Evolutionary conservation across 2,797 vertebrate species (phyloP).

Genomic region (Glyptemys insculpta): DNA sequence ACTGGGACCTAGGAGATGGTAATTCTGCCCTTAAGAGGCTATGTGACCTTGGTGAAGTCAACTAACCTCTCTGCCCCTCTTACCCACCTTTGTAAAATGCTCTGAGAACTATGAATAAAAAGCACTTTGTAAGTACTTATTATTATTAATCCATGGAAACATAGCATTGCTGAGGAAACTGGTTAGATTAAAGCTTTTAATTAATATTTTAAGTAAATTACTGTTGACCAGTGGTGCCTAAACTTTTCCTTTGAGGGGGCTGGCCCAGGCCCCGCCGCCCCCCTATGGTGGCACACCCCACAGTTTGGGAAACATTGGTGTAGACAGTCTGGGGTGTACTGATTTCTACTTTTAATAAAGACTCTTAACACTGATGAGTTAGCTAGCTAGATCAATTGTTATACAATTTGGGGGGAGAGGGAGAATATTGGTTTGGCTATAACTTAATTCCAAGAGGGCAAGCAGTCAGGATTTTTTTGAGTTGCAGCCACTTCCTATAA

Average conservation of each 20-base stretch:
- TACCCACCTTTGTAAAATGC: accelerated
- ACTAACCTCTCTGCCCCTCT: no score
- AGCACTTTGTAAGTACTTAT: not conserved
- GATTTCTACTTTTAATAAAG: not conserved
- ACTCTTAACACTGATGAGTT: not conserved
- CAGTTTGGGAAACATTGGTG: no score
- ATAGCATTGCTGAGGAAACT: not conserved
- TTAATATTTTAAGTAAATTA: not conserved
- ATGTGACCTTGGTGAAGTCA: no score
- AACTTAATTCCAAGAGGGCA: not conserved
- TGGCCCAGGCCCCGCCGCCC: no score
- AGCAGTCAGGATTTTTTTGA: not conserved
- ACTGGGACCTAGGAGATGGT: no score
- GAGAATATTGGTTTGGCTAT: not conserved
- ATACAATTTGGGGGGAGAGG: not conserved
- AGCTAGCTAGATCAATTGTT: not conserved
- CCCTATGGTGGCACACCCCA: no score
- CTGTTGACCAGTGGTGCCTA: no score
- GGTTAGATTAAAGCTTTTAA: not conserved
- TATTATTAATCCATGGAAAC: not conserved
- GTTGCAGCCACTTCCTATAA: not conserved
- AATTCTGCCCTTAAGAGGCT: no score
- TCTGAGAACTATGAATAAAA: not conserved
- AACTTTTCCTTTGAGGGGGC: no score
- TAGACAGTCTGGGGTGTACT: not conserved